A percentile compares a stretch with the other conserved stretches of the same genome.
Evolutionary conservation across 2,113 vertebrate genomes (phyloP).

Genomic region (Donacobius atricapilla): DNA sequence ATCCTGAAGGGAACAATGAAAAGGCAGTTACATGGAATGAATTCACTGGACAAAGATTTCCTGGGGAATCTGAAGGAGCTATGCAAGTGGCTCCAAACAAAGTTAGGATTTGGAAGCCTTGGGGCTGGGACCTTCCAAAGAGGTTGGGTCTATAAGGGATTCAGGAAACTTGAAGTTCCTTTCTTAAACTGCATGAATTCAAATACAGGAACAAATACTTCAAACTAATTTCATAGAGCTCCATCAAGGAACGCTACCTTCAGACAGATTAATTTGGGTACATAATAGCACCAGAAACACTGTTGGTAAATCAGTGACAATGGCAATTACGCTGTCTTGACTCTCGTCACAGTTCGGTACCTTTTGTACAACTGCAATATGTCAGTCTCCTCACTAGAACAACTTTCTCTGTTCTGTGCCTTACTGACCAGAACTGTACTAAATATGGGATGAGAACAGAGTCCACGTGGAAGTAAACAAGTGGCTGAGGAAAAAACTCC

Average conservation of each 20-base stretch:
- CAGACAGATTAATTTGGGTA: not conserved
- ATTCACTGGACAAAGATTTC: not conserved
- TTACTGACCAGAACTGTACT: not conserved
- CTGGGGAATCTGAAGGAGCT: not conserved
- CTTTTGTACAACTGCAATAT: not conserved
- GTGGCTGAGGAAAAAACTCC: not conserved
- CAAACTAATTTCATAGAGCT: not conserved
- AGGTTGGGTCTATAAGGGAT: not conserved
- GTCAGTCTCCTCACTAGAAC: not conserved
- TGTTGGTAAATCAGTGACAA: not conserved
- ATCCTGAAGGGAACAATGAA: not conserved
- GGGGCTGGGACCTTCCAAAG: not conserved
- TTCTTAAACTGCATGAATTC: not conserved
- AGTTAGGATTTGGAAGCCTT: not conserved
- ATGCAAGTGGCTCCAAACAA: not conserved
- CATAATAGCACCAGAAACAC: not conserved
- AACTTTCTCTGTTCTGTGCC: not conserved
- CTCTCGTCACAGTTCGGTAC: not conserved
- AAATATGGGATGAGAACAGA: not conserved
- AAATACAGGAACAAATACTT: not conserved
- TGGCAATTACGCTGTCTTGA: not conserved
- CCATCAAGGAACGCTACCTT: not conserved
- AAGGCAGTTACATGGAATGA: not conserved
- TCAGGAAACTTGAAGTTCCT: not conserved
- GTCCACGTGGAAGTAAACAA: not conserved